Evolutionary conservation across 2,113 vertebrate species (phyloP).

Genomic region (Odontesthes bonariensis): DNA sequence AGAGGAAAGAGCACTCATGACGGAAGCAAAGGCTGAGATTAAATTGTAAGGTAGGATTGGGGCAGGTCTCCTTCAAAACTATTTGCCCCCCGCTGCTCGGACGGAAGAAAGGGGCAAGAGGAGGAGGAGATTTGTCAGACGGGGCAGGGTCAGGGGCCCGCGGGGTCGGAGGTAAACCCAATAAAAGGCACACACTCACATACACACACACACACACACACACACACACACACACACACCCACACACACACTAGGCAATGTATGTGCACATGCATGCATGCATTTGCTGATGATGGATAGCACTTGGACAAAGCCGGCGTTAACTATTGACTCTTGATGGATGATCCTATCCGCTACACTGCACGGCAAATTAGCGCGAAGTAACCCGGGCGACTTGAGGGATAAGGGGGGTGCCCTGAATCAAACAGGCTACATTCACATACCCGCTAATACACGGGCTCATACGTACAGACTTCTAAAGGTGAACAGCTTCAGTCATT

Average conservation of each 20-base stretch:
- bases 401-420: background rate
- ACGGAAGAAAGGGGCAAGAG: constrained; percentile 65
- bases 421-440: background rate
- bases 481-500: constrained; percentile 25
- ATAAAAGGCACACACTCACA: constrained; percentile 48
- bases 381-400: constrained; percentile 69
- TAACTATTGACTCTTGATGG: constrained; percentile 88
- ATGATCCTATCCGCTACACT: constrained; percentile 79
- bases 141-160: constrained; percentile 69
- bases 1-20: constrained; percentile 35
- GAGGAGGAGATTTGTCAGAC: constrained; percentile 57
- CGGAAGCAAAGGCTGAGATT: constrained; percentile 24
- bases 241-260: constrained; percentile 3
- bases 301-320: constrained; percentile 78
- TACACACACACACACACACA: constrained; percentile 18
- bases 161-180: constrained; percentile 62
- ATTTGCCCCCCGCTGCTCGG: constrained; percentile 59
- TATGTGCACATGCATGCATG: background rate
- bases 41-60: constrained; percentile 50
- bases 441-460: constrained; percentile 4
- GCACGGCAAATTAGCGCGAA: constrained; percentile 67
- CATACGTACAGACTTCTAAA: constrained; percentile 31
- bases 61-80: constrained; percentile 39
- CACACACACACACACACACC: background rate
- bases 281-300: constrained; percentile 79